Evolutionary conservation across 2,888 invertebrate species (phyloP).

Genomic region (Lacanobia oleracea): DNA sequence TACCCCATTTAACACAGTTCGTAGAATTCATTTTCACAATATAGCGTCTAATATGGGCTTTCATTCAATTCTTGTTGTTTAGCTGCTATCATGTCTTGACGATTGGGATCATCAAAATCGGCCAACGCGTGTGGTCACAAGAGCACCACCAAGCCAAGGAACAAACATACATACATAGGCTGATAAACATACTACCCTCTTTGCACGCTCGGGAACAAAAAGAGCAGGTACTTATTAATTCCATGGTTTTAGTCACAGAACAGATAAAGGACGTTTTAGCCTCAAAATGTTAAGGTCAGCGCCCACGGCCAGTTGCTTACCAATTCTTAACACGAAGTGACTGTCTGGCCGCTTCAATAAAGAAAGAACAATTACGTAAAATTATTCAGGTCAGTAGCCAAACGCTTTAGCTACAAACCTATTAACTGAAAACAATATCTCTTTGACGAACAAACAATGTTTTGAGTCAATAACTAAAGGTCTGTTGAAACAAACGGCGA

Average conservation of each 20-base stretch:
- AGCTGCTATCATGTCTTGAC: no score
- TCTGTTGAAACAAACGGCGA: constrained; percentile 28
- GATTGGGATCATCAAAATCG: no score
- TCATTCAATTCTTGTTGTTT: no score
- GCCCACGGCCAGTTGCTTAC: background rate
- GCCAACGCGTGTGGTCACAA: no score
- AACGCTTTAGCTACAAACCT: constrained; percentile 21
- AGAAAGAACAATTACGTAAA: constrained; percentile 48
- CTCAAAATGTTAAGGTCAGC: constrained; percentile 21
- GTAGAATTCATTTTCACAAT: no score
- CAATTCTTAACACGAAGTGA: constrained; percentile 9
- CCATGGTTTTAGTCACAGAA: no score
- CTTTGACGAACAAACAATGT: constrained; percentile 24
- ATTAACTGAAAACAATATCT: constrained; percentile 36
- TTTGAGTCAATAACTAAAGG: constrained; percentile 9
- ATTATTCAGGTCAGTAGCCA: constrained; percentile 37
- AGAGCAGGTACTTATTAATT: background rate
- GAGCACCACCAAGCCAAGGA: no score
- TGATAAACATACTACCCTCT: background rate
- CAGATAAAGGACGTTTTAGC: no score
- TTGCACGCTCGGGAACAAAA: background rate
- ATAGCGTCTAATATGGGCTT: no score
- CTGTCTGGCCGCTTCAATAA: background rate
- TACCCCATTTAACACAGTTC: no score
- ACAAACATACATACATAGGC: no score